phyloP scores from a whole-genome alignment of 2,797 vertebrate genomes.

The Taenioides sp. region DNA sequence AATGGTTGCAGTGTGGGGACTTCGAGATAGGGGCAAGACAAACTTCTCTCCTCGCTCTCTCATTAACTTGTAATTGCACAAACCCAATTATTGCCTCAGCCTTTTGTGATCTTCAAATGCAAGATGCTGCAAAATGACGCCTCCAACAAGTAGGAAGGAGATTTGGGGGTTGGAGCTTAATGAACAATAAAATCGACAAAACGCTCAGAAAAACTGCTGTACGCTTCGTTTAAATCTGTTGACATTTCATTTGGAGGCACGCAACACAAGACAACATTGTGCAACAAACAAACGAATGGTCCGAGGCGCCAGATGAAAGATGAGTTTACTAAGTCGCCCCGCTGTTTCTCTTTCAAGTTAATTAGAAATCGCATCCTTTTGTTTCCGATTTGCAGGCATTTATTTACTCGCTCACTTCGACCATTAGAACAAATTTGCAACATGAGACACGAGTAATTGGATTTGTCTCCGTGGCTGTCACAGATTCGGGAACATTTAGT shows the following conservation, averaged over 20 bases:
- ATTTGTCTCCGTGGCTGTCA: conserved; percentile 80
- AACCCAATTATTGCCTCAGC: conserved; percentile 82
- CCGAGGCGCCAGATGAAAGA: conserved; percentile 80
- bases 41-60: conserved; percentile 70
- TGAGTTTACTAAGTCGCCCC: conserved; percentile 79
- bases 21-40: conserved; percentile 60
- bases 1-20: conserved; percentile 45
- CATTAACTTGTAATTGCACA: conserved; percentile 83
- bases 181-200: conserved; percentile 82
- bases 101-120: conserved; percentile 83
- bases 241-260: conserved; percentile 81
- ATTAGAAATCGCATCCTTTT: conserved; percentile 85
- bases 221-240: conserved; percentile 76
- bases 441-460: conserved; percentile 85
- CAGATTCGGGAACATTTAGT: conserved; percentile 75
- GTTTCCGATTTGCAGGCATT: conserved; percentile 77
- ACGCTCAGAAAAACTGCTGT: conserved; percentile 51
- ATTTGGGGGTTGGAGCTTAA: conserved; percentile 61
- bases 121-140: conserved; percentile 76
- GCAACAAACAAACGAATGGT: conserved; percentile 78
- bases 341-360: conserved; percentile 83
- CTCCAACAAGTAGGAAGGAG: conserved; percentile 61
- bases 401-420: conserved; percentile 81
- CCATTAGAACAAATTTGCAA: conserved; percentile 84
- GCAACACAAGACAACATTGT: conserved; percentile 72